Base-by-base conservation (phyloP, 2,113 vertebrate genomes). In the Spilogale gracilis region DNA sequence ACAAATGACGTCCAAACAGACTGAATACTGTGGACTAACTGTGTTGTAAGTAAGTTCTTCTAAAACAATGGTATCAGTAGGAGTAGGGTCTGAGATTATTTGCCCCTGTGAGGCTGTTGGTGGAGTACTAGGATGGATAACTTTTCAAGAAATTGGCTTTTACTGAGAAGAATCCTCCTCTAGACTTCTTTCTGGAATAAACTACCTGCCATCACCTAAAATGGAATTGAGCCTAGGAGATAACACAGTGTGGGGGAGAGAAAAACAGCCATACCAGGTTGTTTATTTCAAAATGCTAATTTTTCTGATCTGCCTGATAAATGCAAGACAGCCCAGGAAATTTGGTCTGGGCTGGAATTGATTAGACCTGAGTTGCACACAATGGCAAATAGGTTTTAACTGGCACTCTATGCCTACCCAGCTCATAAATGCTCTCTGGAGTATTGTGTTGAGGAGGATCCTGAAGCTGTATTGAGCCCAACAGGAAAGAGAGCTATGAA, bases 71-170 rank as follows among this genome's bases (percentile, higher is more conserved):
- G 0, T 4, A 16, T 85, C n/a, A 9, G 14, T 16, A 0, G 4
- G 50, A 17, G 6, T 11, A 12, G 25, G 32, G 1, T 23, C 25
- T 10, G 78, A 84, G 16, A 18, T 71, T 87, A 38, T 38, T 60
- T 7, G 3, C 48, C 63, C 20, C 18, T 32, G 27, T 12, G 21
- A n/a, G 11, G 7, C 18, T n/a, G 6, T 1, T 3, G 23, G 2
- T 27, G 18, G 6, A 6, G 25, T 18, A 3, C 48, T 2, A 32
- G 2, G 5, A 32, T 13, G 4, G 48, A 25, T 8, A 9, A 38
- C 50, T 69, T 30, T 43, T 58, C 63, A 45, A 52, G 69, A 90
- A 86, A 79, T 86, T 1, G 61, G n/a, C 74, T 54, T 89, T 82
- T 67, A 14, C 73, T 38, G 71, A 74, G 3, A 38, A 30, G 5